A percentile compares a stretch with the other conserved stretches of the same genome.
These are phyloP conservation scores for Eurois occulta DNA, from an alignment of 2,888 invertebrate species.

Conservation along the genomic window DNA sequence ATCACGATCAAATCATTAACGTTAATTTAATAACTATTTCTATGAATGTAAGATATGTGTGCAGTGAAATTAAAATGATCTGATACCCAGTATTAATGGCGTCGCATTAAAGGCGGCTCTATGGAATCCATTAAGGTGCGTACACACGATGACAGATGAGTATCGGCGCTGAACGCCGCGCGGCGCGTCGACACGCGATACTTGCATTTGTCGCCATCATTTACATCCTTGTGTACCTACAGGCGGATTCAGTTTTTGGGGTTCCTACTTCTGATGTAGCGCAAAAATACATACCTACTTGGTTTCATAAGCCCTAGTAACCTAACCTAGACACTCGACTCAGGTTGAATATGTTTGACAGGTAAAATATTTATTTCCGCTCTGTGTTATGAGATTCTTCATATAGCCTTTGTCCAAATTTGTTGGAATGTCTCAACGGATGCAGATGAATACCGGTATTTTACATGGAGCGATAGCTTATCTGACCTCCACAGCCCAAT, in stretches of 20 bases:
- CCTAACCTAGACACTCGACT: neutral
- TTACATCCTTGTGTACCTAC: slow-evolving; percentile 69
- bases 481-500: neutral
- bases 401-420: neutral
- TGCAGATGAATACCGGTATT: neutral
- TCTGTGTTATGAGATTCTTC: neutral
- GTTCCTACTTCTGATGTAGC: neutral
- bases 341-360: neutral
- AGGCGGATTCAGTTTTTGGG: slow-evolving; percentile 52
- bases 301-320: neutral
- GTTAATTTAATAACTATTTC: slow-evolving; percentile 36
- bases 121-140: slow-evolving; percentile 85
- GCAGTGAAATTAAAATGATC: slow-evolving; percentile 65
- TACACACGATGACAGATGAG: slow-evolving; percentile 74
- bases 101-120: slow-evolving; percentile 76
- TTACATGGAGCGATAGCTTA: neutral
- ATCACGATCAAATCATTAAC: slow-evolving; percentile 23
- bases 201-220: slow-evolving; percentile 74
- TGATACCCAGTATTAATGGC: slow-evolving; percentile 75
- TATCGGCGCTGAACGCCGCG: slow-evolving; percentile 68
- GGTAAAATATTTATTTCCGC: neutral
- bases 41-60: slow-evolving; percentile 54
- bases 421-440: neutral
- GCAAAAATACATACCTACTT: neutral
- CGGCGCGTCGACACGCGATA: slow-evolving; percentile 70